Base-by-base conservation (phyloP, 2,888 invertebrate species). In the Drosophila falleni region DNA sequence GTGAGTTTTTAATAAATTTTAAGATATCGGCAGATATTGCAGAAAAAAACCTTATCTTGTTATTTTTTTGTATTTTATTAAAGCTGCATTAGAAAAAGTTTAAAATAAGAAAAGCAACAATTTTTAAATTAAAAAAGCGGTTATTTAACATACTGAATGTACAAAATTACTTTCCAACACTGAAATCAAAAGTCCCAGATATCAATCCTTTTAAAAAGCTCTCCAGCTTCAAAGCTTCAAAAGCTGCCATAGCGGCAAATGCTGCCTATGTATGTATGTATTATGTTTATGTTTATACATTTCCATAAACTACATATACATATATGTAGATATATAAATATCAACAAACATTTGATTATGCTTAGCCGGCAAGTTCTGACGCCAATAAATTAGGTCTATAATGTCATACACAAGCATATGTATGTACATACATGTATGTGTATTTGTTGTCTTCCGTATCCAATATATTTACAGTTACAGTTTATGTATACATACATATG, bases 381-480 rank as follows among this genome's bases (percentile, higher is more conserved):
- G 53, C 16, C 44, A 67, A 67, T 62, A 61, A 58, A 71, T 54
- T 46, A 33, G 56, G 42, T 49, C 41, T 68, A 26, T 55, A 37
- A 51, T 51, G 26, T 46, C 19, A 37, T 26, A 29, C 26, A 58
- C 4, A 56, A 39, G 23, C 29, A 19, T 16, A 55, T 8, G 26
- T 33, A 16, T n/a, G n/a, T 8, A 19, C 13, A 5, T 41, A 19
- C 11, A 16, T 44, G 39, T 29, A 29, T 29, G 23, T 26, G n/a
- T 29, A n/a, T 50, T 19, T 23, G 15, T 50, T 71, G 58, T 47
- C 71, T 71, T 71, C 60, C 71, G 58, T 63, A 71, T 71, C 54
- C 58, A 71, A 42, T 39, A 11, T 31, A 41, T 13, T 31, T 31
- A 10, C 9, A 9, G 8, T 31, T 31, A 31, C 31, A 31, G 31